Conservation (phyloP, 2,797 vertebrate genomes). For the Lerista edwardsae region DNA sequence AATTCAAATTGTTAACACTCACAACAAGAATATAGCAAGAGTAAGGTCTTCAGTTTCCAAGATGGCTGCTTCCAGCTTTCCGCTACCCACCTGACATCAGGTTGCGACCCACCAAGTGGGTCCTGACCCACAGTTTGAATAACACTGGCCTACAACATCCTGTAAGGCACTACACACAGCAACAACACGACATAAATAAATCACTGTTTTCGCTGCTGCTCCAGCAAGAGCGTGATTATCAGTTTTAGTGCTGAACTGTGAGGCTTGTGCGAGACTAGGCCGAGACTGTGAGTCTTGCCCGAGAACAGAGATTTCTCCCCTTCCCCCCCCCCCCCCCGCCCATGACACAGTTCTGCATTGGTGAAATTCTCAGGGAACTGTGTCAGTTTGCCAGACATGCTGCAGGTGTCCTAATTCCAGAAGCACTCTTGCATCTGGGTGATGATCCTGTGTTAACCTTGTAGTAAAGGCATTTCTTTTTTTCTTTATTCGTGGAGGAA, state of each 20-base stretch:
- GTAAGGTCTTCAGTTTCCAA: too few species aligned
- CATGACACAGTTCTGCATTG: background rate
- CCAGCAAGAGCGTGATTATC: background rate
- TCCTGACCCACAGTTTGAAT: too few species aligned
- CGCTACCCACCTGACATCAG: too few species aligned
- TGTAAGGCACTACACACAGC: background rate
- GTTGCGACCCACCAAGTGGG: too few species aligned
- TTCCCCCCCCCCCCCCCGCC: too few species aligned
- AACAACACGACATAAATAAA: background rate
- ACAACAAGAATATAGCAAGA: too few species aligned
- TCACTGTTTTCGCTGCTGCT: background rate
- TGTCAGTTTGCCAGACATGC: slow-evolving; percentile 31
- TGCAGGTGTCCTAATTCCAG: background rate
- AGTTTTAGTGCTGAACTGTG: background rate
- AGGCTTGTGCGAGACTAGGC: slow-evolving; percentile 9
- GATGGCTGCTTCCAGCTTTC: too few species aligned
- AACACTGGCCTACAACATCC: background rate
- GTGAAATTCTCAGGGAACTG: background rate
- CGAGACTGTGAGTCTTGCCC: background rate
- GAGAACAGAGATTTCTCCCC: background rate
- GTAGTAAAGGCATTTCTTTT: background rate
- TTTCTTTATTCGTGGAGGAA: background rate
- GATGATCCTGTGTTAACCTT: slow-evolving; percentile 4
- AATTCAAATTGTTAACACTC: too few species aligned
- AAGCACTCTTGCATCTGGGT: background rate